A percentile compares a stretch with the other conserved stretches of the same genome.
Conservation (phyloP, 2,888 invertebrate genomes). For the Ferdinandea cuprea region DNA sequence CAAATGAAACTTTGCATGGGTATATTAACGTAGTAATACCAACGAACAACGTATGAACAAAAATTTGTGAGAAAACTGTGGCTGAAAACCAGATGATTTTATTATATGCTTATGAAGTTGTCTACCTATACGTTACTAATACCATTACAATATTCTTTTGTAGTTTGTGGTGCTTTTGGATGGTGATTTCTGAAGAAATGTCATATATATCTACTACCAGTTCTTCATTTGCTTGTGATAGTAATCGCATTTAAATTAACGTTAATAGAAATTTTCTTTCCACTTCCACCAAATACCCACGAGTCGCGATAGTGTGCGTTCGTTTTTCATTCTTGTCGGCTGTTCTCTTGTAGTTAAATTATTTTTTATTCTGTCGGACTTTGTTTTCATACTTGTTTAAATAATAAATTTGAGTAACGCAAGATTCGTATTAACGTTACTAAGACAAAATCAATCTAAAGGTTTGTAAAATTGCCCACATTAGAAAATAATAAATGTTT, state of each 20-base stretch:
- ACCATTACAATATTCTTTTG: too few species aligned
- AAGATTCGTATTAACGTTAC: slow-evolving; percentile 10
- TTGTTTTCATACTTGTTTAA: too few species aligned
- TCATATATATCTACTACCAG: background rate
- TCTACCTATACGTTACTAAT: too few species aligned
- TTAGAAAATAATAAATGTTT: too few species aligned
- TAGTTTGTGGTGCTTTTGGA: too few species aligned
- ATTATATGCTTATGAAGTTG: too few species aligned
- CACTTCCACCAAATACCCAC: slow-evolving; percentile 14
- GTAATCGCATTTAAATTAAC: slow-evolving; percentile 53
- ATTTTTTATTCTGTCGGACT: background rate
- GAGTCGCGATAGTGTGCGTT: slow-evolving; percentile 33
- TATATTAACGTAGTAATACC: too few species aligned
- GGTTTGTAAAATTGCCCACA: slow-evolving; percentile 53
- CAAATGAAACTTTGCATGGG: too few species aligned
- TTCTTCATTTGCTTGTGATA: slow-evolving; percentile 13
- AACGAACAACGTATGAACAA: too few species aligned
- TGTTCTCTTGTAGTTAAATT: slow-evolving; percentile 32
- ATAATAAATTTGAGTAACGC: background rate
- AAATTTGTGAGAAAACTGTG: too few species aligned
- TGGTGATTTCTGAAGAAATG: too few species aligned
- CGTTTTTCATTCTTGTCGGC: slow-evolving; percentile 31
- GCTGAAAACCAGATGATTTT: too few species aligned
- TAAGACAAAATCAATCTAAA: slow-evolving; percentile 31
- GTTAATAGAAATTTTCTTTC: slow-evolving; percentile 31